A percentile compares a stretch with the other conserved stretches of the same genome.
phyloP scores from a whole-genome alignment of 2,888 invertebrate genomes.

The Meliscaeva auricollis region DNA sequence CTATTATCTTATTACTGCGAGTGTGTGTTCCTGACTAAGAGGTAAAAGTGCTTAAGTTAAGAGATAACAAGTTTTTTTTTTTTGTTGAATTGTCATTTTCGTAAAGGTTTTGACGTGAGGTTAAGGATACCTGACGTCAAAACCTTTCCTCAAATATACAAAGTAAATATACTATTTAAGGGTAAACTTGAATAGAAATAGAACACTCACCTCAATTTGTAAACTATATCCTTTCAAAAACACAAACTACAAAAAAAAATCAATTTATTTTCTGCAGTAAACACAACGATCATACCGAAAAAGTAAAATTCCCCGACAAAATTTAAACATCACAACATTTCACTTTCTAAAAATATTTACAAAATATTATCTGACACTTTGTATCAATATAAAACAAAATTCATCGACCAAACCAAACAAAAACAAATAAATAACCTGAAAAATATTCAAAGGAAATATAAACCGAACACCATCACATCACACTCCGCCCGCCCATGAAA shows the following conservation, averaged over 20 bases:
- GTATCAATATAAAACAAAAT: not conserved
- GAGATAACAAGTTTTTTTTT: conserved; percentile 34
- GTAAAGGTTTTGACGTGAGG: not conserved
- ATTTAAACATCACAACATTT: not conserved
- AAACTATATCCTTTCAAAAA: conserved; percentile 5
- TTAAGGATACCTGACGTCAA: too few species aligned
- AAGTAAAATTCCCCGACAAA: not conserved
- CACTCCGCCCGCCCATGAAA: not conserved
- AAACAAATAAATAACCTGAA: not conserved
- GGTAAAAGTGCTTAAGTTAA: not conserved
- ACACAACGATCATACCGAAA: not conserved
- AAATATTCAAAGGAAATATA: conserved; percentile 17
- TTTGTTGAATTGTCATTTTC: not conserved
- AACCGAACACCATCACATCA: not conserved
- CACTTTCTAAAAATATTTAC: not conserved
- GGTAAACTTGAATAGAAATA: not conserved
- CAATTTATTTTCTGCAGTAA: not conserved
- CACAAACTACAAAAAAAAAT: not conserved
- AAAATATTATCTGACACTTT: not conserved
- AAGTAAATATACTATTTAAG: too few species aligned
- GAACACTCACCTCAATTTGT: not conserved
- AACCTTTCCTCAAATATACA: too few species aligned
- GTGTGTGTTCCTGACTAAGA: not conserved
- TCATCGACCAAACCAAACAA: not conserved
- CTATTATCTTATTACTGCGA: not conserved